Base-by-base conservation (phyloP, 2,888 invertebrate species). In the Xestobium rufovillosum region DNA sequence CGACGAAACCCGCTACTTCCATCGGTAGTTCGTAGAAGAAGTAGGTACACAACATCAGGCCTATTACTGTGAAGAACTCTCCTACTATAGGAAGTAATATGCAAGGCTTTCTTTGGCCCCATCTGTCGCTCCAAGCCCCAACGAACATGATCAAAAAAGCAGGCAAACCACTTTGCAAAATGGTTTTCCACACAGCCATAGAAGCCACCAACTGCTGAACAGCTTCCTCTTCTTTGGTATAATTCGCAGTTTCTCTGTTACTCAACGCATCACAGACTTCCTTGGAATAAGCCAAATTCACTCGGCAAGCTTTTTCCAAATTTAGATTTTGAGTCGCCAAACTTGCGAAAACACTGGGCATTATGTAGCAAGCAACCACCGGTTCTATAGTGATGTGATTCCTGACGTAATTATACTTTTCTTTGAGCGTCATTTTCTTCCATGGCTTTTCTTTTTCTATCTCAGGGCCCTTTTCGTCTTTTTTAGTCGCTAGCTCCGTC, bases 161-260 rank as follows among this genome's bases (percentile, higher is more conserved):
- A n/a, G 88, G 88, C 14, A 89, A 66, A 30, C 82, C 76, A 47
- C 86, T 86, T 63, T 88, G 88, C 25, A 89, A 66, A 34, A 86
- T 80, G 8, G 87, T 86, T 60, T 88, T 87, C 87, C 87, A 88
- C 12, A 86, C 83, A 36, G 83, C 79, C 71, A 88, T 86, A 3
- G 79, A 77, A 0, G 88, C 87, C 1, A 84, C 83, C 49, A 83
- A 64, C 42, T 76, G 77, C 59, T 84, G 83, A 1, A 84, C 80
- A 31, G 70, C 69, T 8, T 71, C 58, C 53, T 82, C 82, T 60
- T 83, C 73, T 30, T 60, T 52, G 2, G 74, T 70, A 51, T 76
- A 79, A 46, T 71, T 72, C 3, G 75, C 73, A 12, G 86, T 87
- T 48, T 84, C 75, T 53, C 87, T 72, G 35, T 73, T 71, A 1